Percentiles rank a stretch among this genome's conserved stretches.
Conservation (phyloP, 2,888 invertebrate species). For the Blastobasis adustella region DNA sequence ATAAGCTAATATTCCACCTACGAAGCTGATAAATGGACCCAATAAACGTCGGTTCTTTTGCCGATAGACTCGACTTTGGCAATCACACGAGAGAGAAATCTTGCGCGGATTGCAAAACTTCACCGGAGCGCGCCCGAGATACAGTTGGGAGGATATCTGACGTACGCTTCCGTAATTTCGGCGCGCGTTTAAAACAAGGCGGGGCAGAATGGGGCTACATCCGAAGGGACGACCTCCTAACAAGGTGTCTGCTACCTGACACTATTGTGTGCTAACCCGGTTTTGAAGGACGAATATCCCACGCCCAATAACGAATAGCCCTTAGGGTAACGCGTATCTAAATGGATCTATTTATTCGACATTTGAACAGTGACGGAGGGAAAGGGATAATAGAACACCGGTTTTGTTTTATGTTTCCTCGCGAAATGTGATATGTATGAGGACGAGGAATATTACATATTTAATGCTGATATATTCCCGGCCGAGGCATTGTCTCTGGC, state of each 20-base stretch:
- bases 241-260: conserved; percentile 67
- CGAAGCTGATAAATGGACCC: too few relatives aligned
- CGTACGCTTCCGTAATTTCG: too few relatives aligned
- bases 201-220: conserved; percentile 53
- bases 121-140: too few relatives aligned
- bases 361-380: conserved; percentile 17
- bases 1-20: too few relatives aligned
- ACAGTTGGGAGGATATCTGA: too few relatives aligned
- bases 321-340: conserved; percentile 26
- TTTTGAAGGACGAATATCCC: conserved; percentile 57
- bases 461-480: too few relatives aligned
- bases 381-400: conserved; percentile 4
- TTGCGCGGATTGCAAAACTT: too few relatives aligned
- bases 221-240: conserved; percentile 56
- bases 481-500: too few relatives aligned
- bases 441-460: too few relatives aligned
- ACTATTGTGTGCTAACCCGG: conserved; percentile 54
- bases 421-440: not conserved
- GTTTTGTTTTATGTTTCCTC: conserved; percentile 6
- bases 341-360: conserved; percentile 31
- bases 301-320: conserved; percentile 42
- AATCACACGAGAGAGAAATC: too few relatives aligned
- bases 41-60: too few relatives aligned
- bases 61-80: too few relatives aligned
- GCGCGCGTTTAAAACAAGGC: conserved; percentile 49